phyloP scores from a whole-genome alignment of 2,113 vertebrate genomes.

The Pomatostomus ruficeps region DNA sequence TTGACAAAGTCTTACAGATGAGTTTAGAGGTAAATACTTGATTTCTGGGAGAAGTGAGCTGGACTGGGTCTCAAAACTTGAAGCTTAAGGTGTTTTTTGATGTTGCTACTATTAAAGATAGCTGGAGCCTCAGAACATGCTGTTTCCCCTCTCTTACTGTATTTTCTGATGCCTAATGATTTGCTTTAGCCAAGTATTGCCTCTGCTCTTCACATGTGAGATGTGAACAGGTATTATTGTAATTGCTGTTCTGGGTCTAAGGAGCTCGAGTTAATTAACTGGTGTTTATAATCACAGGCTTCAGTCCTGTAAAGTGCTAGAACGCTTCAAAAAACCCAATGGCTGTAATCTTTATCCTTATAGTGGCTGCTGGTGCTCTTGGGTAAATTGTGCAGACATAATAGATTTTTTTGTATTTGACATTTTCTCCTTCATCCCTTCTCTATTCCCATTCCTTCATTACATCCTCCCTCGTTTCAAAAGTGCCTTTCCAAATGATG shows the following conservation, averaged over 20 bases:
- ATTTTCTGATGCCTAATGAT: neutral
- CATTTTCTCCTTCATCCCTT: neutral
- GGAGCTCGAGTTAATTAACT: neutral
- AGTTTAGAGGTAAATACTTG: neutral
- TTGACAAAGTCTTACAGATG: neutral
- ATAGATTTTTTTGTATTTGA: neutral
- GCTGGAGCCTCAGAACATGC: neutral
- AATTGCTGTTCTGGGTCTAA: neutral
- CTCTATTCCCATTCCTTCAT: neutral
- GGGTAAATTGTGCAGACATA: neutral
- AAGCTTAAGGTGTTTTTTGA: neutral
- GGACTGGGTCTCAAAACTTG: neutral
- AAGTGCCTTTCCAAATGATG: neutral
- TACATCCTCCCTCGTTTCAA: no score
- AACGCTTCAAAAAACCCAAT: neutral
- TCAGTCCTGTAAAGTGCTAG: neutral
- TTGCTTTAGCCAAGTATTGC: neutral
- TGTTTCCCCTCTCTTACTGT: fast-evolving
- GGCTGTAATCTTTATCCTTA: neutral
- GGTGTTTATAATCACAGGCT: neutral
- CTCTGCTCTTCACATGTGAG: neutral
- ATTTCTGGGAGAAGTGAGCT: neutral
- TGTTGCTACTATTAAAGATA: neutral
- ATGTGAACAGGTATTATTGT: neutral
- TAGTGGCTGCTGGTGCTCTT: neutral